These are phyloP conservation scores for Cyphomyrmex costatus DNA, from an alignment of 1,140 invertebrate genomes.

Conservation along the genomic window DNA sequence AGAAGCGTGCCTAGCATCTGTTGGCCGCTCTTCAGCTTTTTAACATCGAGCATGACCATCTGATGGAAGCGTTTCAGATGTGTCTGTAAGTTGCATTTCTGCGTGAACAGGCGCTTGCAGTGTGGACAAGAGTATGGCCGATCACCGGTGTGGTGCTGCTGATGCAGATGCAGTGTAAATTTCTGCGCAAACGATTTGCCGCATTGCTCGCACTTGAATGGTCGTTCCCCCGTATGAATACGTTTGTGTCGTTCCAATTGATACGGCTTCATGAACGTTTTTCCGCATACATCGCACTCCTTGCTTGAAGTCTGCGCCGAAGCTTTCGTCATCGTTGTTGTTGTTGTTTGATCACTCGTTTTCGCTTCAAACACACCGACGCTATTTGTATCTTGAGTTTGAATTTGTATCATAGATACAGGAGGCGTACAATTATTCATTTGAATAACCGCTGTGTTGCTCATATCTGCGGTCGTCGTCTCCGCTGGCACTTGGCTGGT, in stretches of 20 bases:
- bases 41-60: constrained; percentile 69
- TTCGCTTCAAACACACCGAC: background rate
- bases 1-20: constrained; percentile 73
- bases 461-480: background rate
- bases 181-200: constrained; percentile 90
- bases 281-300: constrained; percentile 84
- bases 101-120: constrained; percentile 87
- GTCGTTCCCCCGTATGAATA: constrained; percentile 90
- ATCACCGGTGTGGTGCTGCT: constrained; percentile 88
- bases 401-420: constrained; percentile 55
- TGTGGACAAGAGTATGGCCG: constrained; percentile 86
- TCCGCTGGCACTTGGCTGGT: constrained; percentile 26
- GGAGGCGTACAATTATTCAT: constrained; percentile 66
- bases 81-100: constrained; percentile 89
- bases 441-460: constrained; percentile 32
- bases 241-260: constrained; percentile 85
- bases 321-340: constrained; percentile 6
- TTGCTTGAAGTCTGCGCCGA: constrained; percentile 68
- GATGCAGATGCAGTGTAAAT: constrained; percentile 89
- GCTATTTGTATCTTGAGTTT: background rate
- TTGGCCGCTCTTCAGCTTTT: constrained; percentile 71
- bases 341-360: background rate
- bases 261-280: constrained; percentile 83
- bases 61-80: constrained; percentile 88
- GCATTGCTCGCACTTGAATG: constrained; percentile 90